These are phyloP conservation scores for Phallusia fumigata DNA, from an alignment of 23 tunicate species.

Conservation along the genomic window DNA sequence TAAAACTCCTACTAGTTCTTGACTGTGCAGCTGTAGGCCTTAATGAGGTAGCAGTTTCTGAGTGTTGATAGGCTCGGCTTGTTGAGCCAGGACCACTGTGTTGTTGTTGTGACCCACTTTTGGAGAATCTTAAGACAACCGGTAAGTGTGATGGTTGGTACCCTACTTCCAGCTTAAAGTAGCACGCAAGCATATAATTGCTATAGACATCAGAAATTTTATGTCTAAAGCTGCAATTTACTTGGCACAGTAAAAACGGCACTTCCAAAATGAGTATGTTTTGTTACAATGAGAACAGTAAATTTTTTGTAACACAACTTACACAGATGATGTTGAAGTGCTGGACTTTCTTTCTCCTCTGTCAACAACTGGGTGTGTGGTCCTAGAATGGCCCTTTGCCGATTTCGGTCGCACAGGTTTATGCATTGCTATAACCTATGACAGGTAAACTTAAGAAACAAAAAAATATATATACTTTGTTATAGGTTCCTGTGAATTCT, in stretches of 20 bases:
- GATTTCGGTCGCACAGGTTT: slow-evolving; percentile 78
- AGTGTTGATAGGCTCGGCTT: neutral
- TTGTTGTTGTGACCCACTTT: neutral
- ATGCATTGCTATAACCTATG: slow-evolving; percentile 36
- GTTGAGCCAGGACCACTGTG: neutral
- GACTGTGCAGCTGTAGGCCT: neutral
- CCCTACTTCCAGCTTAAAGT: too few relatives aligned
- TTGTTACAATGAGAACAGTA: too few relatives aligned
- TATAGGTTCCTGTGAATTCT: neutral
- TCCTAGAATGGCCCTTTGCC: slow-evolving; percentile 77
- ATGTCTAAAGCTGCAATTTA: too few relatives aligned
- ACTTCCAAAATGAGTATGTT: too few relatives aligned
- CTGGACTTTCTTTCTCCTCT: slow-evolving; percentile 11
- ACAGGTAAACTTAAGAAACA: neutral
- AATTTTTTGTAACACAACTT: neutral
- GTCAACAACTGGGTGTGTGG: slow-evolving; percentile 16
- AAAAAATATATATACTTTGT: neutral
- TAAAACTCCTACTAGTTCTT: too few relatives aligned
- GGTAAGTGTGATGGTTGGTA: neutral
- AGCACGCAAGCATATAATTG: too few relatives aligned
- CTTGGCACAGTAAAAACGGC: too few relatives aligned
- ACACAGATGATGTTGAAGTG: slow-evolving; percentile 5
- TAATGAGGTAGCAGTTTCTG: neutral
- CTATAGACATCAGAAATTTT: too few relatives aligned
- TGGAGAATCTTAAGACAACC: neutral